phyloP scores from a whole-genome alignment of 2,797 vertebrate genomes.

The Ptychobarbus kaznakovi region DNA sequence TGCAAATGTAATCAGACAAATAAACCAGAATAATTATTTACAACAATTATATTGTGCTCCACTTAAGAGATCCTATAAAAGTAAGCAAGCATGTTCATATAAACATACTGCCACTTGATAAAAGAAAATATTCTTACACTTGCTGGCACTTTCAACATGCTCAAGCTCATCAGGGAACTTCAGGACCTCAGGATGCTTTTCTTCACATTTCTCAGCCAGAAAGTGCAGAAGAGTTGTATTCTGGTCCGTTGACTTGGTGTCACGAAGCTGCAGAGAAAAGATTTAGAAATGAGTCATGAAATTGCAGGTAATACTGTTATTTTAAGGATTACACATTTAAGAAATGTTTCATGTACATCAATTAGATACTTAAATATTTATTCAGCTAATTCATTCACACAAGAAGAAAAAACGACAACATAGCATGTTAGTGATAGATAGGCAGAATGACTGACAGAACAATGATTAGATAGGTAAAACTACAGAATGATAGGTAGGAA shows the following conservation, averaged over 20 bases:
- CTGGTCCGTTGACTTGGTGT: slow-evolving; percentile 93
- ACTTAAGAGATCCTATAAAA: not conserved
- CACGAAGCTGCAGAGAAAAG: slow-evolving; percentile 84
- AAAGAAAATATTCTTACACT: slow-evolving; percentile 79
- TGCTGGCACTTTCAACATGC: slow-evolving; percentile 93
- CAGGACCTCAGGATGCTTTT: slow-evolving; percentile 83
- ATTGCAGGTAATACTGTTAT: not conserved
- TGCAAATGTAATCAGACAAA: not conserved
- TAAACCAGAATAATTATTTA: not conserved
- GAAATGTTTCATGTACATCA: not conserved
- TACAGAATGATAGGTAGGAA: too few relatives aligned
- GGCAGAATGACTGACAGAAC: not conserved
- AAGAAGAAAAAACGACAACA: not conserved
- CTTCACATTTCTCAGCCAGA: slow-evolving; percentile 92
- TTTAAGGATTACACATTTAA: not conserved
- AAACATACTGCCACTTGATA: not conserved
- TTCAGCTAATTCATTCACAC: not conserved
- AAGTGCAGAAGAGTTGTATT: slow-evolving; percentile 93
- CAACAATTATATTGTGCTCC: not conserved
- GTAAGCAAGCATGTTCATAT: not conserved
- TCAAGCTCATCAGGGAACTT: slow-evolving; percentile 93
- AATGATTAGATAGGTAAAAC: too few relatives aligned
- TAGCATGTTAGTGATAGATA: not conserved
- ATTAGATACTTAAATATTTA: not conserved
- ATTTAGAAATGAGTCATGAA: not conserved